Base-by-base conservation (phyloP, 2,797 vertebrate species). In the Sebastes iracundus region DNA sequence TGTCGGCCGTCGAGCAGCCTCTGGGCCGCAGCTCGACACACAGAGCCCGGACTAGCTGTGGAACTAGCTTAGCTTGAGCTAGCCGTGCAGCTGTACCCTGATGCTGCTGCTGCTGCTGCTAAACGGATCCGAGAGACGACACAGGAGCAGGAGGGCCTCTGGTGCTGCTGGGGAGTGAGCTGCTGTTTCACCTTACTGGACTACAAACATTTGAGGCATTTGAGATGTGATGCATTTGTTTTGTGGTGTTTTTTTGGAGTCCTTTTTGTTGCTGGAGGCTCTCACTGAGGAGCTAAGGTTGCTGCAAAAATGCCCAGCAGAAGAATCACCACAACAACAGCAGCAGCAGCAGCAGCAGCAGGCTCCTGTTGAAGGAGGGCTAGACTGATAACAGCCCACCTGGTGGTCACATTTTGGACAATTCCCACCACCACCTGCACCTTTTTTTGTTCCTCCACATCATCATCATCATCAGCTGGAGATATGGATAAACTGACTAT, bases 401-500 rank as follows among this genome's bases (percentile, higher is more conserved):
- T 79, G 72, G 80, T 87, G 89, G 71, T 87, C 87, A 62, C 62
- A 53, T 81, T 62, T 90, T 79, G 86, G 85, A 91, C 85, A 80
- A 59, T 84, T 78, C 56, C 69, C 67, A 75, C 77, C 81, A 3
- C 79, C 82, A 63, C 76, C 35, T 38, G 35, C 35, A 13, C 49
- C 46, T 49, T 49, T 49, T 18, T 79, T 70, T 22, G 35, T 38
- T 42, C 14, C 18, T 63, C 67, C 25, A 25, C 74, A 38, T 58
- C 72, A 22, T 61, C 78, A 25, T 42, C 78, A 35, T 62, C 78
- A 35, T 62, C 35, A 74, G 81, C 87, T 68, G 91, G 80, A 83
- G 96, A 94, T 86, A 99, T 99, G 98, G 98, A 99, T 97, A 99
- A 99, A 96, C 96, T 99, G 85, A 99, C 98, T 84, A 97, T 99